Conservation (phyloP, 2,888 invertebrate genomes). For the Drosophila mulleri region DNA sequence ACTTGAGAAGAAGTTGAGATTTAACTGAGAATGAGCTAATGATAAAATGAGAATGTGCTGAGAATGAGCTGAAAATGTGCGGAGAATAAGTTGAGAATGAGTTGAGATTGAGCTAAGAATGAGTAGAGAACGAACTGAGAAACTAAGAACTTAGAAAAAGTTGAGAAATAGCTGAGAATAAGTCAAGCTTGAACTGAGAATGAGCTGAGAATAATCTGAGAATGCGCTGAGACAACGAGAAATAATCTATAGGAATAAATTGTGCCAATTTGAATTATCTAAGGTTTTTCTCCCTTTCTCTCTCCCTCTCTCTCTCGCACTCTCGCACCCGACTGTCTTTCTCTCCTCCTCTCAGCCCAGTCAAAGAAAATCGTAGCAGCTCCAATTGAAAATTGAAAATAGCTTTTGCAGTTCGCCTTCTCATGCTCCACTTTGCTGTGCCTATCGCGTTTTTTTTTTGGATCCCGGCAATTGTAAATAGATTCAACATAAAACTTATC, state of each 20-base stretch:
- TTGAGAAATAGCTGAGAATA: no score
- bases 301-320: neutral
- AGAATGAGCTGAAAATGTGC: no score
- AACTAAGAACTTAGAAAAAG: neutral
- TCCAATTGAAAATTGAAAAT: neutral
- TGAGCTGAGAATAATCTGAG: neutral
- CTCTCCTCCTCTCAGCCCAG: neutral
- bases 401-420: slow-evolving; percentile 8
- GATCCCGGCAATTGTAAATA: slow-evolving; percentile 39
- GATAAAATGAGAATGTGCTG: no score
- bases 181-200: neutral
- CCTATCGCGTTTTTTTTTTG: slow-evolving; percentile 23
- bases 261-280: neutral
- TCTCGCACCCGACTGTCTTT: neutral
- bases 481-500: slow-evolving; percentile 29
- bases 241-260: neutral
- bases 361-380: no score
- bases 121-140: neutral
- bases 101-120: neutral
- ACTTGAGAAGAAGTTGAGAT: neutral
- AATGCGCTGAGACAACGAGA: neutral
- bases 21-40: neutral
- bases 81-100: neutral
- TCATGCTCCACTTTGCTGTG: slow-evolving; percentile 58
- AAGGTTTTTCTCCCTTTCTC: neutral